Conservation (phyloP, 2,888 invertebrate species). For the Eustalomyia histrio region DNA sequence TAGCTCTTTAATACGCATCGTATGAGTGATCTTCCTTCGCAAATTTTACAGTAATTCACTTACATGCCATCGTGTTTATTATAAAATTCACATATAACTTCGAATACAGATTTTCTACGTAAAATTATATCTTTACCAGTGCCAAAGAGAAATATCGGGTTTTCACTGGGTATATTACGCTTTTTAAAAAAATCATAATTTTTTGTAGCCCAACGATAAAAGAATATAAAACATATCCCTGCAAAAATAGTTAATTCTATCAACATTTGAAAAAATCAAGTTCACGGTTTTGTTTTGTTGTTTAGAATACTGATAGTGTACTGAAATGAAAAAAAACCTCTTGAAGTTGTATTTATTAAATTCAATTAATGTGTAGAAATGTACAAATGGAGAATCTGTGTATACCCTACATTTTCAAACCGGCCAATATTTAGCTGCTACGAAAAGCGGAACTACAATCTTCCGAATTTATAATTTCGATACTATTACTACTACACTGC, state of each 20-base stretch:
- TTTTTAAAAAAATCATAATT: constrained; percentile 67
- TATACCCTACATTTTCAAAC: background rate
- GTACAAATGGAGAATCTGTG: background rate
- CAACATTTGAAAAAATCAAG: constrained; percentile 40
- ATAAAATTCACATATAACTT: constrained; percentile 66
- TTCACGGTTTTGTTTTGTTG: background rate
- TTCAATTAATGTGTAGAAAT: background rate
- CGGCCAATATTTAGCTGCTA: too few relatives aligned
- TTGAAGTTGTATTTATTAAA: background rate
- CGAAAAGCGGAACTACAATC: too few relatives aligned
- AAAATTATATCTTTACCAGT: constrained; percentile 59
- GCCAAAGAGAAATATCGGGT: constrained; percentile 62
- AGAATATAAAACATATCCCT: constrained; percentile 15
- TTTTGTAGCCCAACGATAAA: constrained; percentile 67
- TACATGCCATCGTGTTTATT: constrained; percentile 77
- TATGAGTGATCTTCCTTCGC: too few relatives aligned
- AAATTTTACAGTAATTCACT: too few relatives aligned
- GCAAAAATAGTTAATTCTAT: constrained; percentile 31
- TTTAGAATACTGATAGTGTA: constrained; percentile 3
- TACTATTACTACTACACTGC: too few relatives aligned
- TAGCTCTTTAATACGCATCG: too few relatives aligned
- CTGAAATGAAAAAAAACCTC: background rate
- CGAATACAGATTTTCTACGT: constrained; percentile 79
- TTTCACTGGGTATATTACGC: constrained; percentile 61
- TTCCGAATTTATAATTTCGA: too few relatives aligned